Conservation (phyloP, 2,113 vertebrate species). For the Clarias batrachus region DNA sequence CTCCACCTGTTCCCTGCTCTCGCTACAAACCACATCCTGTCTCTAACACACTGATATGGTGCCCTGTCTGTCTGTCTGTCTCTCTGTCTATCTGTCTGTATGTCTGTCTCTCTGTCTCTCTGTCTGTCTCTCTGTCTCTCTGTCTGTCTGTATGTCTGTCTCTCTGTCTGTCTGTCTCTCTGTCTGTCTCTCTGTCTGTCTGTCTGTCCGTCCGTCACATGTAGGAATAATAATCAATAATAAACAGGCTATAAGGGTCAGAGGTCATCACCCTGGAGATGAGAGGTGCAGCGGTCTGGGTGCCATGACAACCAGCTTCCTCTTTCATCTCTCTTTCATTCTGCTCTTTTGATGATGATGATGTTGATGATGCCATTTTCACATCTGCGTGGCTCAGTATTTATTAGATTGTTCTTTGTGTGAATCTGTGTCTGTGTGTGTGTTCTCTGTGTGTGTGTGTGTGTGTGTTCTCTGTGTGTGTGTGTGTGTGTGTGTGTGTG, state of each 20-base stretch:
- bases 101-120: neutral
- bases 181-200: neutral
- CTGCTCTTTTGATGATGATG: neutral
- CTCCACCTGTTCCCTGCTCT: too few species aligned
- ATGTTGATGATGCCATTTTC: neutral
- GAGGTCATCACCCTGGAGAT: conserved; percentile 48
- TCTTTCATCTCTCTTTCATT: neutral
- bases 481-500: too few species aligned
- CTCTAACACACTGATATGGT: too few species aligned
- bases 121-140: too few species aligned
- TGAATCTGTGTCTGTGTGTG: too few species aligned
- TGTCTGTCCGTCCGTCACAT: conserved; percentile 35
- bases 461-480: too few species aligned
- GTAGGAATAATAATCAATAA: conserved; percentile 47
- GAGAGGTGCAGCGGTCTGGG: conserved; percentile 47
- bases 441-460: too few species aligned
- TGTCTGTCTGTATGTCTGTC: conserved; percentile 18
- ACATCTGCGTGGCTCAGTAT: neutral
- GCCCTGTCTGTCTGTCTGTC: too few species aligned
- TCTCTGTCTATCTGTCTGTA: neutral
- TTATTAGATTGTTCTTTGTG: neutral
- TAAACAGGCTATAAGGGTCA: conserved; percentile 38
- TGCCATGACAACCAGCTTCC: conserved; percentile 47
- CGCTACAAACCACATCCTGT: too few species aligned
- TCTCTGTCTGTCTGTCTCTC: too few species aligned